Evolutionary conservation across 2,888 invertebrate genomes (phyloP).

Genomic region (Scelioninae gen. 1): DNA sequence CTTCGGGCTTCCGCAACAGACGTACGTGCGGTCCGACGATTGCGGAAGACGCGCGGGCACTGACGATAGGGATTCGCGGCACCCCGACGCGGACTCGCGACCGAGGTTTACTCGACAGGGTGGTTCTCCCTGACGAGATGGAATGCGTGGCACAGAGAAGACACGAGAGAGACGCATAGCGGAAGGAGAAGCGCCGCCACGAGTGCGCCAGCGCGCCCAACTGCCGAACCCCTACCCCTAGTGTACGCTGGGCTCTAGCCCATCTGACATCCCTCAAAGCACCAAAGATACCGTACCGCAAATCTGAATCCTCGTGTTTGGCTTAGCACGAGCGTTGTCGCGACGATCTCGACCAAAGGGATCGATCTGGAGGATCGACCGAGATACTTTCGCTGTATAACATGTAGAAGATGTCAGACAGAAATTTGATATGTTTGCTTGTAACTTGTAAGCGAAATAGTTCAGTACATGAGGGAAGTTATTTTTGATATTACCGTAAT

Average conservation of each 20-base stretch:
- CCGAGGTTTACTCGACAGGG: constrained; percentile 72
- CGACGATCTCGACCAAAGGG: constrained; percentile 15
- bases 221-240: constrained; percentile 35
- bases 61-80: constrained; percentile 79
- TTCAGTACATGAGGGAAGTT: no score
- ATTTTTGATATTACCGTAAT: no score
- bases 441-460: no score
- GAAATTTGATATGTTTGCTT: no score
- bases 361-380: constrained; percentile 24
- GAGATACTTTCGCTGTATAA: neutral
- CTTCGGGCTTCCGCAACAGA: constrained; percentile 64
- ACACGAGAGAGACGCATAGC: constrained; percentile 60
- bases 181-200: constrained; percentile 36
- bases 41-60: constrained; percentile 84
- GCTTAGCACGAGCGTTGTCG: constrained; percentile 73
- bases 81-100: constrained; percentile 75
- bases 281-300: constrained; percentile 76
- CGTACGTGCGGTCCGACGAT: constrained; percentile 81
- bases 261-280: constrained; percentile 71
- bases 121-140: constrained; percentile 70
- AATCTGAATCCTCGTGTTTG: constrained; percentile 77
- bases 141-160: constrained; percentile 51
- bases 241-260: constrained; percentile 50
- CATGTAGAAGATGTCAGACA: no score
- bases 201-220: constrained; percentile 64